Evolutionary conservation across 2,797 vertebrate species (phyloP).

Genomic region (Hemibagrus guttatus): DNA sequence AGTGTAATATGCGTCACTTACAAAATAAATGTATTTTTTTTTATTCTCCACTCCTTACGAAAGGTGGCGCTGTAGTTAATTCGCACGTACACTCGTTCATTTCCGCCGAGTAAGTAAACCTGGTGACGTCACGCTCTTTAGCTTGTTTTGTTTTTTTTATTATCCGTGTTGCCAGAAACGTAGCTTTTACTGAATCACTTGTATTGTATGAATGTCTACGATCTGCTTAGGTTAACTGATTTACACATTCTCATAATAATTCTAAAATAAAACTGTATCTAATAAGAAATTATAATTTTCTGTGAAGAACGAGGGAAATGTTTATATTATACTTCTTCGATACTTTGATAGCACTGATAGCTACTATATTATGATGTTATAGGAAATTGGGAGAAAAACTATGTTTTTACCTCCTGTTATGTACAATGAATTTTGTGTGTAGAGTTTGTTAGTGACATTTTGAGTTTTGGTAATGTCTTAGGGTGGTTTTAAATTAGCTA

Average conservation of each 20-base stretch:
- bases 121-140: background rate
- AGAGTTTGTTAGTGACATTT: background rate
- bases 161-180: background rate
- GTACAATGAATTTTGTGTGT: background rate
- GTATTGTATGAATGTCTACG: background rate
- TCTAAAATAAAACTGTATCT: background rate
- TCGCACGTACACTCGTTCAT: background rate
- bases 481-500: background rate
- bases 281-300: background rate
- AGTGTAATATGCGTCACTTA: no score
- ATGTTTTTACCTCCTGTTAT: background rate
- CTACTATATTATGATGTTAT: background rate
- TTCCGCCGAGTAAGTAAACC: slow-evolving; percentile 20
- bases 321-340: background rate
- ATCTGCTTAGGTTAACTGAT: background rate
- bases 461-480: background rate
- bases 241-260: background rate
- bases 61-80: slow-evolving; percentile 4
- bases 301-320: background rate
- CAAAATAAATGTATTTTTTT: background rate
- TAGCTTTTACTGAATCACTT: background rate
- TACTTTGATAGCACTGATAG: background rate
- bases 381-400: background rate
- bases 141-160: background rate
- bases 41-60: background rate